Conservation (phyloP, 2,888 invertebrate genomes). For the Deroplatys truncata region DNA sequence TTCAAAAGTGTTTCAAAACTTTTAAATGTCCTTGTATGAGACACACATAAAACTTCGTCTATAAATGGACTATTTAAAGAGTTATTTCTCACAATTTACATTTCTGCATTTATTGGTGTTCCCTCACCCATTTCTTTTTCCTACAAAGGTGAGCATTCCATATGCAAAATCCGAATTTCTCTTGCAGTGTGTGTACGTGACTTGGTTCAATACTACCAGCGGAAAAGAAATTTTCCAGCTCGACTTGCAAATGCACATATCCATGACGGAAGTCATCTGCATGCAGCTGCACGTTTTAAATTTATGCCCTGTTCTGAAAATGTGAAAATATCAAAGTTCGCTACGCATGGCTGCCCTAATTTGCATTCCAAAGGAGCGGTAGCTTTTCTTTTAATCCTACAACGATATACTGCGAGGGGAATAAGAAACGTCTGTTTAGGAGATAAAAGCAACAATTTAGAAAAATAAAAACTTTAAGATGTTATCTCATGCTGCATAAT, state of each 20-base stretch:
- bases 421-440: too few relatives aligned
- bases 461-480: too few relatives aligned
- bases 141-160: neutral
- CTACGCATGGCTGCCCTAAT: neutral
- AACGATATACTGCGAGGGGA: too few relatives aligned
- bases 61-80: neutral
- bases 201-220: neutral
- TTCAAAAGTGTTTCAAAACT: too few relatives aligned
- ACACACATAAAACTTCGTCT: neutral
- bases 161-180: neutral
- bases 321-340: neutral
- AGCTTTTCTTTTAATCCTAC: too few relatives aligned
- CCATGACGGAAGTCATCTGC: neutral
- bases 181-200: neutral
- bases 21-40: too few relatives aligned
- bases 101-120: neutral
- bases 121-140: neutral
- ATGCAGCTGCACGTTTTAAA: neutral
- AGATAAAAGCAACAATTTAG: too few relatives aligned
- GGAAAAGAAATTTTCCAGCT: neutral
- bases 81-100: neutral
- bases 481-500: too few relatives aligned
- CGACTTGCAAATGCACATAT: neutral
- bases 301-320: neutral
- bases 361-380: too few relatives aligned